Base-by-base conservation (phyloP, 37 sponge, comb jelly and placozoan genomes). In the Eunapius fragilis region DNA sequence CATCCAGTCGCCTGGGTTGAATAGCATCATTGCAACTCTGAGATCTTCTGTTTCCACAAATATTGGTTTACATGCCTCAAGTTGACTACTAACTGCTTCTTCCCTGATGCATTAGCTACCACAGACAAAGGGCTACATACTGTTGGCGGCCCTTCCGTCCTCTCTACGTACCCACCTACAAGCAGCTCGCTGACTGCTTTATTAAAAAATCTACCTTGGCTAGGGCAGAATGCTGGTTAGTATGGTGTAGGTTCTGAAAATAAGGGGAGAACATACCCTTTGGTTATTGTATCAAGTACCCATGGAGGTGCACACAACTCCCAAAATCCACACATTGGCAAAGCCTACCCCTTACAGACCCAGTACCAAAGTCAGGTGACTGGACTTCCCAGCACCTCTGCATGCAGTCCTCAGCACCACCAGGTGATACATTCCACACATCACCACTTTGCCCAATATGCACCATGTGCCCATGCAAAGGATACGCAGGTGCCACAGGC, bases 91-190 rank as follows among this genome's bases (percentile, higher is more conserved):
- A 86, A 38, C 31, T 73, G 24, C 31, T 41, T 70, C 72, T 86
- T 86, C 9, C 78, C 78, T 24, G 17, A 19, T 17, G 22, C 25
- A 74, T 35, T 83, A 12, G 0, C 32, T 27, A 86, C 87, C n/a
- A 86, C 87, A 28, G 71, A 68, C 72, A 86, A 48, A 2, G 87
- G 87, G 48, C 87, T 86, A 69, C 87, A 86, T 31, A 86, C 72
- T 30, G 23, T 3, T 13, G 78, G 78, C 26, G 25, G 13, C 28
- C 24, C 74, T 19, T 83, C 7, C 0, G 73, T 58, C 26, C 37
- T 30, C 14, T 25, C 19, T 19, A 83, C 45, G 27, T 74, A 74
- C 30, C 74, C 25, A 17, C 14, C 30, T 17, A 0, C 74, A 6
- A 72, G 47, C 19, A 83, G 31, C 28, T 73, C 74, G 24, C 45